Conservation (phyloP, 2,888 invertebrate species). For the Lumbricus terrestris region DNA sequence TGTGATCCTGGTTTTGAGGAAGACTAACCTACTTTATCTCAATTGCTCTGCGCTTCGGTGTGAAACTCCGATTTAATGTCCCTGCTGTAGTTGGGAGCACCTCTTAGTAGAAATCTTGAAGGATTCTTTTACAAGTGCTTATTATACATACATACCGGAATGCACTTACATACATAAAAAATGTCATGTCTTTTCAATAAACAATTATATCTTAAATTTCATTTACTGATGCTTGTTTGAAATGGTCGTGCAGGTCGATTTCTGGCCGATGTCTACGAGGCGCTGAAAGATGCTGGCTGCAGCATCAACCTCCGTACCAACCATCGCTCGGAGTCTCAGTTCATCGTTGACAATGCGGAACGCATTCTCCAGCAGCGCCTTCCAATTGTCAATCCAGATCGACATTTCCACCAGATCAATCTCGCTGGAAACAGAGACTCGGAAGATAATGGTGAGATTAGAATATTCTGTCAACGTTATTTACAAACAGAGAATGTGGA, state of each 20-base stretch:
- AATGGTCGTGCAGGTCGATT: slow-evolving; percentile 44
- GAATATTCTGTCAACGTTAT: not conserved
- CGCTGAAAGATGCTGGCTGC: slow-evolving; percentile 37
- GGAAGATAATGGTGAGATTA: not conserved
- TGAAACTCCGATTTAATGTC: too few species aligned
- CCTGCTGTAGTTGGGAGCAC: too few species aligned
- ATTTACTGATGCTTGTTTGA: not conserved
- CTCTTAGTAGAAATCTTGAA: too few species aligned
- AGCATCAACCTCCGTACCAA: slow-evolving; percentile 47
- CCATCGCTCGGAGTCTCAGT: slow-evolving; percentile 50
- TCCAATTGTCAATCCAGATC: slow-evolving; percentile 42
- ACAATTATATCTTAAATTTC: too few species aligned
- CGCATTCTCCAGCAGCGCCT: slow-evolving; percentile 43
- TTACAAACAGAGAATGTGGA: not conserved
- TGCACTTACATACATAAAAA: too few species aligned
- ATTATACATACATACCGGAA: too few species aligned
- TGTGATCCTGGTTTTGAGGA: not conserved
- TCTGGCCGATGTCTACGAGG: slow-evolving; percentile 43
- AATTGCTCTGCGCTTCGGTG: too few species aligned
- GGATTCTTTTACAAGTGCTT: too few species aligned
- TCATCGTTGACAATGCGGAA: slow-evolving; percentile 50
- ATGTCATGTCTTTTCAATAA: too few species aligned
- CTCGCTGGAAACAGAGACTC: slow-evolving; percentile 18
- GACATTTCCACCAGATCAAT: slow-evolving; percentile 40
- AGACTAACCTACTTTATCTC: not conserved